A percentile compares a stretch with the other conserved stretches of the same genome.
Evolutionary conservation across 1,140 invertebrate species (phyloP).

Genomic region (Cotesia glomerata): DNA sequence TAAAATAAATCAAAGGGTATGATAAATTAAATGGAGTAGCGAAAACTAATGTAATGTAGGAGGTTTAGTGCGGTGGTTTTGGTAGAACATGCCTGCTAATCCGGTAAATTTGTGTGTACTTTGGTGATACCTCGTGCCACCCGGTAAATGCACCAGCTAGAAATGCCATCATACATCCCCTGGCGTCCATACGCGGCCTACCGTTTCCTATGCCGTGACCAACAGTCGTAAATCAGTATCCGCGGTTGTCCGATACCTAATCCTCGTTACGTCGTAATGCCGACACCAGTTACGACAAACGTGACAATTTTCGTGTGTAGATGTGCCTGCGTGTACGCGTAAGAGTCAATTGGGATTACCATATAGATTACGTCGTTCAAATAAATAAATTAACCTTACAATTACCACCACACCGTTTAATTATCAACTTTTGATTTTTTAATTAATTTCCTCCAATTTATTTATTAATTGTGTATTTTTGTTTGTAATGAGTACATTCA

Average conservation of each 20-base stretch:
- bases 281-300: conserved; percentile 7
- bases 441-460: too few relatives aligned
- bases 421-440: not conserved
- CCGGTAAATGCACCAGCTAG: not conserved
- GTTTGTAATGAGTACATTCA: not conserved
- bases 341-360: not conserved
- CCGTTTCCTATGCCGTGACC: conserved; percentile 40
- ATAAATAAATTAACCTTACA: not conserved
- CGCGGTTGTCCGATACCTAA: conserved; percentile 33
- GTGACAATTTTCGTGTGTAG: not conserved
- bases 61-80: not conserved
- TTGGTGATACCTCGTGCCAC: not conserved
- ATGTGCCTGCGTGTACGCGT: not conserved
- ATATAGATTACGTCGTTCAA: not conserved
- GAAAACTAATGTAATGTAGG: too few relatives aligned
- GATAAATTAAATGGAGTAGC: too few relatives aligned
- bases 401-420: not conserved
- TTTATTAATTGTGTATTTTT: too few relatives aligned
- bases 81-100: not conserved
- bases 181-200: not conserved
- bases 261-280: conserved; percentile 27
- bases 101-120: not conserved
- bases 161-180: not conserved
- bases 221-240: conserved; percentile 44
- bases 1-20: too few relatives aligned